Base-by-base conservation (phyloP, 2,888 invertebrate species). In the Torymus texanus region DNA sequence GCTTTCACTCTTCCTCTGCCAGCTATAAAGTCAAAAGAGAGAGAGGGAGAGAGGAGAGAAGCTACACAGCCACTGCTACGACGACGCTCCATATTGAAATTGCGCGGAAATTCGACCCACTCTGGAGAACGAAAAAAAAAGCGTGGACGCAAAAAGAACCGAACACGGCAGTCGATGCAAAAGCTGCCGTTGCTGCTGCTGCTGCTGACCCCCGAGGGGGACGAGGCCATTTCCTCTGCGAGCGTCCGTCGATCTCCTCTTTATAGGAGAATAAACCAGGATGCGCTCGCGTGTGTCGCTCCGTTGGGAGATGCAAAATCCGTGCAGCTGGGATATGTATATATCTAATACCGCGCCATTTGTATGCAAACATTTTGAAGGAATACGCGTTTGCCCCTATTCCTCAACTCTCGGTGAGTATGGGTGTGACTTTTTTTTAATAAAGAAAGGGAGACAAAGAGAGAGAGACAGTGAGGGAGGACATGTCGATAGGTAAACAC, bases 281-380 rank as follows among this genome's bases (percentile, higher is more conserved):
- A 67, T 21, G 62, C 41, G 41, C 41, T 41, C 41, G 41, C n/a
- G 41, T 18, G 18, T 50, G 53, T 59, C 18, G 14, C 50, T 24
- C 53, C 78, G 51, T n/a, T 29, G 51, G 70, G 70, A 68, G n/a
- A 62, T 50, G 13, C 16, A 51, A 76, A 62, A 71, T 65, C 63
- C 71, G 41, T 41, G 41, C 41, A 41, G 41, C 8, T 8, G 41
- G 41, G 8, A 8, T 41, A 21, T 14, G 13, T 14, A 61, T 58
- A 58, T 56, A 56, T 8, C 63, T 62, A 67, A 67, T 59, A n/a
- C 73, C 65, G 10, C 72, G 56, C 53, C 73, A 80, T 72, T 76
- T 80, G 63, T 66, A 76, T 80, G 62, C 76, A 63, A 80, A 76
- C 62, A 79, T 75, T 75, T 71, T 71, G 41, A 63, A 56, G 53